phyloP scores from a whole-genome alignment of 2,797 vertebrate species.

The Labeo calbasu region DNA sequence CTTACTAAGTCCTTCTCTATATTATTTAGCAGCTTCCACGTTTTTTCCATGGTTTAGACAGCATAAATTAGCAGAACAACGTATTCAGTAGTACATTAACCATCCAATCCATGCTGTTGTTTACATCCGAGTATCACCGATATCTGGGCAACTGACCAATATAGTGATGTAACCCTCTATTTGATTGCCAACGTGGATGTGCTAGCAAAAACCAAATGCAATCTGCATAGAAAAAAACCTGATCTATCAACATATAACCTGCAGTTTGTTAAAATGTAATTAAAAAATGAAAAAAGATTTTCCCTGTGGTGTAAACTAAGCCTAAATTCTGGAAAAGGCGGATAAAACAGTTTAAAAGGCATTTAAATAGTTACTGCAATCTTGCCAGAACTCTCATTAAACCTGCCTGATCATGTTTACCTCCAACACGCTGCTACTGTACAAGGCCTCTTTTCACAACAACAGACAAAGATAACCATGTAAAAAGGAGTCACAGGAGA shows the following conservation, averaged over 20 bases:
- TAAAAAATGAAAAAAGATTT: not conserved
- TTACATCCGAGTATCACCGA: too few species aligned
- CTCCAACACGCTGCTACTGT: constrained; percentile 27
- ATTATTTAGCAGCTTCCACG: too few species aligned
- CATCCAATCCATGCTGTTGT: too few species aligned
- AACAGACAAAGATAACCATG: constrained; percentile 23
- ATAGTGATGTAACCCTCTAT: not conserved
- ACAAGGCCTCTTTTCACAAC: constrained; percentile 22
- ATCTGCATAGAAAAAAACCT: not conserved
- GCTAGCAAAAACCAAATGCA: not conserved
- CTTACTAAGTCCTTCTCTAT: too few species aligned
- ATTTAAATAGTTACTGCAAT: not conserved
- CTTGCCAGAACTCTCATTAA: constrained; percentile 14
- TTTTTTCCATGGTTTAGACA: too few species aligned
- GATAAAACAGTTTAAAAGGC: not conserved
- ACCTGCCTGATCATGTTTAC: constrained; percentile 12
- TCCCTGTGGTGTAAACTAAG: not conserved
- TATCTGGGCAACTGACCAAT: too few species aligned
- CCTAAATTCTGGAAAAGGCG: not conserved
- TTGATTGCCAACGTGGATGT: not conserved
- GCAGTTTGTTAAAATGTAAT: not conserved
- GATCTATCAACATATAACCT: not conserved
- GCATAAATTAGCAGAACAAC: too few species aligned
- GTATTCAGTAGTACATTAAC: too few species aligned
- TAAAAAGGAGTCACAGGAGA: constrained; percentile 21